phyloP scores from a whole-genome alignment of 2,888 invertebrate species.

The Melieria crassipennis region DNA sequence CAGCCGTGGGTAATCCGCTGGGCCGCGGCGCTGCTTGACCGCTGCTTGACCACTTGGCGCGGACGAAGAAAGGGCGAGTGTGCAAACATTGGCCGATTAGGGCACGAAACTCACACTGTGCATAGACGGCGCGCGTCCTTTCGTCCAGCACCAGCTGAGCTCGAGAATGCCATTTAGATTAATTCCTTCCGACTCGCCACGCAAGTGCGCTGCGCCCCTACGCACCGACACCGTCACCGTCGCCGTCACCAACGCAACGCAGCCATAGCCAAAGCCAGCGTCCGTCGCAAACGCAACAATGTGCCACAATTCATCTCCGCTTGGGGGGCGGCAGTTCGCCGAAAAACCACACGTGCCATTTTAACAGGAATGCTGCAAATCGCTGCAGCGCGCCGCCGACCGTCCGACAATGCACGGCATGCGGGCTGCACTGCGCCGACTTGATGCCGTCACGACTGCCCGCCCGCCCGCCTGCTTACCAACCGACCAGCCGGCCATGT shows the following conservation, averaged over 20 bases:
- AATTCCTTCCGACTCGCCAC: slow-evolving; percentile 24
- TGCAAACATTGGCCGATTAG: slow-evolving; percentile 26
- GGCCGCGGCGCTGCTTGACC: too few species aligned
- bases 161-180: slow-evolving; percentile 26
- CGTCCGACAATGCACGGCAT: neutral
- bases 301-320: slow-evolving; percentile 15
- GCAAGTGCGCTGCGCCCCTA: slow-evolving; percentile 4
- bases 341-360: slow-evolving; percentile 62
- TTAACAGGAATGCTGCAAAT: slow-evolving; percentile 13
- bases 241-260: neutral
- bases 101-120: slow-evolving; percentile 39
- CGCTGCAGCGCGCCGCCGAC: neutral
- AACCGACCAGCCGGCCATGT: slow-evolving; percentile 24
- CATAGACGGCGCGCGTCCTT: slow-evolving; percentile 16
- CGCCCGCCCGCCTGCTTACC: too few species aligned
- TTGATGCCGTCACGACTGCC: too few species aligned
- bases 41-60: too few species aligned
- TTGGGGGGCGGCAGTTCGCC: slow-evolving; percentile 45
- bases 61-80: neutral
- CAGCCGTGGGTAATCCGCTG: too few species aligned
- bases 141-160: slow-evolving; percentile 11
- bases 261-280: too few species aligned
- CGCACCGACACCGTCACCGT: neutral
- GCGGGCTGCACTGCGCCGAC: too few species aligned
- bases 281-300: slow-evolving; percentile 1